Percentiles rank a stretch among this genome's conserved stretches.
Evolutionary conservation across 2,888 invertebrate species (phyloP).

Genomic region (Lycophotia porphyrea): DNA sequence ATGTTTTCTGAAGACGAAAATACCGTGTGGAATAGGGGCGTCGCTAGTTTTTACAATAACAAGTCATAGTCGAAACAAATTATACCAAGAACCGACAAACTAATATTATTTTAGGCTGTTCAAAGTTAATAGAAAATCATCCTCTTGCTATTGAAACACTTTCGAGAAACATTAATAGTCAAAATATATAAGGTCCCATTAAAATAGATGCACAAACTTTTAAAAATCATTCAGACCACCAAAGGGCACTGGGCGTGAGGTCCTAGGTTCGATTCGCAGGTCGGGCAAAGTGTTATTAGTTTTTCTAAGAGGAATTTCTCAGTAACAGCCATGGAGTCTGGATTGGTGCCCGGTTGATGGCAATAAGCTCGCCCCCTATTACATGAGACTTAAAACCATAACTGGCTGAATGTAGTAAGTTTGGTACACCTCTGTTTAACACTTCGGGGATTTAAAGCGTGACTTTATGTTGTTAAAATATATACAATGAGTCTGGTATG

Average conservation of each 20-base stretch:
- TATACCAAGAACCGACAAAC: background rate
- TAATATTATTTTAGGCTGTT: slow-evolving; percentile 25
- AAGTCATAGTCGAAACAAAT: background rate
- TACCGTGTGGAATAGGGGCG: background rate
- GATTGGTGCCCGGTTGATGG: background rate
- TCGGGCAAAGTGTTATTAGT: background rate
- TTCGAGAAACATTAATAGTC: background rate
- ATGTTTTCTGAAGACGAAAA: background rate
- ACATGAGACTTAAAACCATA: no score
- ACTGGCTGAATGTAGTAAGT: no score
- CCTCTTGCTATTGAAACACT: slow-evolving; percentile 1
- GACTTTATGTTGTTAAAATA: no score
- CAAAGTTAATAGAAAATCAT: slow-evolving; percentile 19
- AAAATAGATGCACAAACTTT: no score
- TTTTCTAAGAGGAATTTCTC: background rate
- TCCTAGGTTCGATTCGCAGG: background rate
- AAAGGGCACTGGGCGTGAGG: fast-evolving
- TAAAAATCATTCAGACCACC: no score
- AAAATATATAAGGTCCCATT: no score
- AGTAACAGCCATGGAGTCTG: background rate
- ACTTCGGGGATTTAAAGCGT: no score
- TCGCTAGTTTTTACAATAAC: background rate
- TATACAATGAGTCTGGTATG: no score
- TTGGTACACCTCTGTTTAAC: no score
- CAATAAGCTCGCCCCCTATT: background rate